Conservation (phyloP, 2,888 invertebrate genomes). For the Desoria tigrina region DNA sequence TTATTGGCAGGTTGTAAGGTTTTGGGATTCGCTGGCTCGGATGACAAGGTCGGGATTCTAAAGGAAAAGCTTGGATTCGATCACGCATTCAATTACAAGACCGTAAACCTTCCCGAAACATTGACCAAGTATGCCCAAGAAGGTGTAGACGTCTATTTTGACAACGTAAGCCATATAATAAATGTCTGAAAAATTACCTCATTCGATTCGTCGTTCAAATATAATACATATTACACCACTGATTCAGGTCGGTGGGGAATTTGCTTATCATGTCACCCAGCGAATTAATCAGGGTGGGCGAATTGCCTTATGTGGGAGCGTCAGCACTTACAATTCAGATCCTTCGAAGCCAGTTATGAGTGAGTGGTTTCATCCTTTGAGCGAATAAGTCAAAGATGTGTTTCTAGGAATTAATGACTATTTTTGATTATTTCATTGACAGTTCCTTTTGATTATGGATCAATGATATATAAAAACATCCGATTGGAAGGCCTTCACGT, state of each 20-base stretch:
- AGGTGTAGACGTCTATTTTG: conserved; percentile 74
- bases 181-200: too few species aligned
- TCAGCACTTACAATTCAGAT: conserved; percentile 66
- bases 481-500: conserved; percentile 67
- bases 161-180: conserved; percentile 65
- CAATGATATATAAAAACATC: conserved; percentile 63
- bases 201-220: too few species aligned
- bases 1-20: conserved; percentile 64
- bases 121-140: conserved; percentile 66
- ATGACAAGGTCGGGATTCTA: conserved; percentile 72
- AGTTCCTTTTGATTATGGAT: conserved; percentile 62
- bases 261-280: conserved; percentile 64
- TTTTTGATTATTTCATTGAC: conserved; percentile 38
- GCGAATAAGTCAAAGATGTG: background rate
- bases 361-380: too few species aligned
- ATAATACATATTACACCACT: too few species aligned
- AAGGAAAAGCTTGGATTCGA: conserved; percentile 68
- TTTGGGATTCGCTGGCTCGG: conserved; percentile 71
- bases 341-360: conserved; percentile 55
- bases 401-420: too few species aligned
- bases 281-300: conserved; percentile 67
- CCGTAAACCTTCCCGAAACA: conserved; percentile 60
- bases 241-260: conserved; percentile 71
- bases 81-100: conserved; percentile 72
- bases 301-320: conserved; percentile 68